These are phyloP conservation scores for Bursaphelenchus mucronatus DNA, from an alignment of 1,140 invertebrate genomes.

Conservation along the genomic window DNA sequence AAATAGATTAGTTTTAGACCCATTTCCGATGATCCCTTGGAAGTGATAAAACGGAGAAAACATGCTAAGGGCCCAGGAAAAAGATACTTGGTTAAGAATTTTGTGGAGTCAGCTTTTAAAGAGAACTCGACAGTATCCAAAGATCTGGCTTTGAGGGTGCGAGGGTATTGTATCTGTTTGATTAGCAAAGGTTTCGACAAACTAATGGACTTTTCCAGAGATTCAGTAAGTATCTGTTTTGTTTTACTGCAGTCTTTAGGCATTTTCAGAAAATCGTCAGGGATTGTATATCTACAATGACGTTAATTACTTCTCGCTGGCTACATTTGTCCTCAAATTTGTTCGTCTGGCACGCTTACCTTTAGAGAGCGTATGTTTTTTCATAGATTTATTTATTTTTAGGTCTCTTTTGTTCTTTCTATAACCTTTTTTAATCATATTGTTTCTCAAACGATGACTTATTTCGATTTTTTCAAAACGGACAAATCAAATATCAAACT, in stretches of 20 bases:
- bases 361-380: slow-evolving; percentile 6
- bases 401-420: slow-evolving; percentile 12
- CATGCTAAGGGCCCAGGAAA: neutral
- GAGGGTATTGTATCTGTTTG: slow-evolving; percentile 12
- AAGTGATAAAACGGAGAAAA: neutral
- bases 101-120: slow-evolving; percentile 10
- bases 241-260: slow-evolving; percentile 7
- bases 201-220: slow-evolving; percentile 19
- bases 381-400: slow-evolving; percentile 2
- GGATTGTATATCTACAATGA: slow-evolving; percentile 15
- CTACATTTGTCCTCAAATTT: slow-evolving; percentile 22
- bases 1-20: slow-evolving; percentile 5
- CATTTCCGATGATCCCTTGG: slow-evolving; percentile 2
- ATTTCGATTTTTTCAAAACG: slow-evolving; percentile 22
- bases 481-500: slow-evolving; percentile 8
- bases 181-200: slow-evolving; percentile 23
- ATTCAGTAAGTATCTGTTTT: slow-evolving; percentile 1
- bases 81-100: slow-evolving; percentile 2
- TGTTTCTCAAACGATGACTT: slow-evolving; percentile 14
- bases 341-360: slow-evolving; percentile 12
- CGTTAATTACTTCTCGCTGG: slow-evolving; percentile 20
- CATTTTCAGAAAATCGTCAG: slow-evolving; percentile 8
- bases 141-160: neutral
- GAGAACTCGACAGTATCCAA: neutral
- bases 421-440: slow-evolving; percentile 19